Evolutionary conservation across 2,888 invertebrate genomes (phyloP), one percentile per base, ranked within the genome.

Genomic region (Bibio marci): DNA sequence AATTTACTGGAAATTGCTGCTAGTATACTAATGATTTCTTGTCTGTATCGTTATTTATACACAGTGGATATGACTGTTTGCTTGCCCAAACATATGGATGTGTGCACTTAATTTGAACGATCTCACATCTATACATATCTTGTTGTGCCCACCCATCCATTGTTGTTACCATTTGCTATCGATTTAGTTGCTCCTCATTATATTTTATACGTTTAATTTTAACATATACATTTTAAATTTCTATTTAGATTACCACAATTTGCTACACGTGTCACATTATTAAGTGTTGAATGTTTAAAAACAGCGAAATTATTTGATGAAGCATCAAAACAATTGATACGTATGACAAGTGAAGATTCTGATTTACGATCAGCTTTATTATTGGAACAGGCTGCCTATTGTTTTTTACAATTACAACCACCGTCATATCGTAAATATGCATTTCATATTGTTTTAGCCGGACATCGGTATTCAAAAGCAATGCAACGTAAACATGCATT

Each of bases 311-410:
- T 81, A 49, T 83, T 78, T 53, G 79, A 81, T 11, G 95, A 97
- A 58, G 92, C 95, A n/a, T 94, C 95, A 1, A 82, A 82, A 54
- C 90, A 91, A 57, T 71, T 91, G 37, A 90, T 94, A 49, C 76
- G 91, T 43, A 87, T 95, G 85, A 92, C 92, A 10, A 86, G 87
- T 48, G 94, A 95, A 64, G 95, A 97, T 58, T 88, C 91, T n/a
- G 95, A 97, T 63, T 65, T 98, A 40, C 73, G 91, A 40, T 91
- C 91, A 47, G 97, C 94, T 7, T 66, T 98, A 53, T 64, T 97
- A 39, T 65, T 97, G 36, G 97, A 98, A 59, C 94, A 95, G 59
- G 94, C 95, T 0, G 81, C 95, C 0, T 81, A 91, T 53, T 90
- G 91, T 56, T 97, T 90, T 56, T 65, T 92, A 28, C 66, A 64